These are phyloP conservation scores for Eristalinus sepulchralis DNA, from an alignment of 2,888 invertebrate genomes.

Conservation along the genomic window DNA sequence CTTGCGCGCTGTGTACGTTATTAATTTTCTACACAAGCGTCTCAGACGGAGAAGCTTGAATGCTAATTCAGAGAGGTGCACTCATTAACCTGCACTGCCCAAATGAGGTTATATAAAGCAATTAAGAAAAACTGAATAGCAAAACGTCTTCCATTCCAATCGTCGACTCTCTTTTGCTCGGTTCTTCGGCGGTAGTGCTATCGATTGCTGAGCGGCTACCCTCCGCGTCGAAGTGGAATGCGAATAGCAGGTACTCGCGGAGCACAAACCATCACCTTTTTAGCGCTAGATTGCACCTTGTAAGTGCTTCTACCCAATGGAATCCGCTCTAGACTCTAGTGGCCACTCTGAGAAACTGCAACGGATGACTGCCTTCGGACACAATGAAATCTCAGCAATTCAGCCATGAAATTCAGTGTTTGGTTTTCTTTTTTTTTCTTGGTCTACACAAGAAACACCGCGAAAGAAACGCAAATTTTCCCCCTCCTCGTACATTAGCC, in stretches of 20 bases:
- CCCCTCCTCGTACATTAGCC: constrained; percentile 35
- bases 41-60: constrained; percentile 26
- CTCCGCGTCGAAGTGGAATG: constrained; percentile 10
- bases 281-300: constrained; percentile 69
- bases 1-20: constrained; percentile 7
- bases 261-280: constrained; percentile 68
- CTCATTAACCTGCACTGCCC: constrained; percentile 48
- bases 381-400: constrained; percentile 62
- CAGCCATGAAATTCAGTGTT: constrained; percentile 66
- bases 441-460: constrained; percentile 17
- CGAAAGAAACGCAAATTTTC: constrained; percentile 61
- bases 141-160: constrained; percentile 21
- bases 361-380: constrained; percentile 59
- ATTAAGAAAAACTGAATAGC: constrained; percentile 45
- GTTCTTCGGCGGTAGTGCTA: constrained; percentile 8
- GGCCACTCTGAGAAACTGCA: constrained; percentile 43
- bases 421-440: constrained; percentile 15
- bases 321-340: background rate
- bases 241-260: constrained; percentile 14
- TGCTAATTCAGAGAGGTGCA: constrained; percentile 32
- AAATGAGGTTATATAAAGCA: constrained; percentile 58
- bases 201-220: constrained; percentile 12
- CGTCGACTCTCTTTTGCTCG: constrained; percentile 19
- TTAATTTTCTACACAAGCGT: constrained; percentile 17
- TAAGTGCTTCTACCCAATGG: constrained; percentile 38